Evolutionary conservation across 2,113 vertebrate species (phyloP).

Genomic region (Podocnemis expansa): DNA sequence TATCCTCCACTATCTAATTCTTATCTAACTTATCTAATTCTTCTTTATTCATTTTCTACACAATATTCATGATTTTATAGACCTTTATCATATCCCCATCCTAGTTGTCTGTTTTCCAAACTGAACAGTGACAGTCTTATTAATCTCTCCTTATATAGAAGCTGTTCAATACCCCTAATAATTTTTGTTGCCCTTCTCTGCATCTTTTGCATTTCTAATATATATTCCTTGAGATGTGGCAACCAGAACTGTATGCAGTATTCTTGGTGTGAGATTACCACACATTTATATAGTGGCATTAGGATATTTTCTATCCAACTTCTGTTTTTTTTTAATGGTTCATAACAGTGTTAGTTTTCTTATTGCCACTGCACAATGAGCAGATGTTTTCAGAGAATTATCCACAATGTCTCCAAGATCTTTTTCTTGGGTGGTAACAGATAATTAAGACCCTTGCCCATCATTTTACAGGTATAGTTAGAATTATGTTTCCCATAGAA

Average conservation of each 20-base stretch:
- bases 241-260: background rate
- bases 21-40: background rate
- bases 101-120: background rate
- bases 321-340: background rate
- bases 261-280: background rate
- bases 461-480: background rate
- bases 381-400: background rate
- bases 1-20: too few relatives aligned
- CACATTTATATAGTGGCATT: background rate
- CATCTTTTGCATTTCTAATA: background rate
- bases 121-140: background rate
- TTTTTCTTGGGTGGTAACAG: background rate
- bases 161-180: background rate
- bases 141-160: background rate
- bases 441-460: background rate
- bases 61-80: background rate
- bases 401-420: background rate
- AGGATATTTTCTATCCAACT: background rate
- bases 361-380: background rate
- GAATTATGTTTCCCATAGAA: background rate
- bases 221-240: background rate
- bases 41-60: background rate
- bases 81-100: background rate
- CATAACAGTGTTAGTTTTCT: background rate
- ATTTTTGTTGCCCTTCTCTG: background rate